phyloP scores from a whole-genome alignment of 37 sponge, comb jelly and placozoan species.

The Crambe crambe region DNA sequence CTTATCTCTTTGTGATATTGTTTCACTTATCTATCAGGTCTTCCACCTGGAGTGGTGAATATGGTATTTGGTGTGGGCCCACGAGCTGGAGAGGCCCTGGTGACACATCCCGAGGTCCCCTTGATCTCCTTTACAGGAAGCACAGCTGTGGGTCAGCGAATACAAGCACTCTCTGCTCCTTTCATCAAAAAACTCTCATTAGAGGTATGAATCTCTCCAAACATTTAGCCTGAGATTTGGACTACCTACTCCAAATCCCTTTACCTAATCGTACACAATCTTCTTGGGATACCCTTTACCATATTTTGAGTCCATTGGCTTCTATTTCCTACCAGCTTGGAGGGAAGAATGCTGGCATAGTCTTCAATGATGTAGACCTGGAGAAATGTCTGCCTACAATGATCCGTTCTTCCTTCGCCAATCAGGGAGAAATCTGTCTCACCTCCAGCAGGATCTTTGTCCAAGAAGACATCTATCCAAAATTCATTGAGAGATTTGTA shows the following conservation, averaged over 20 bases:
- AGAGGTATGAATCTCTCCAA: slow-evolving; percentile 48
- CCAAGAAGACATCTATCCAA: slow-evolving; percentile 72
- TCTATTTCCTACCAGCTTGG: slow-evolving; percentile 62
- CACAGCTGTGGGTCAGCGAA: slow-evolving; percentile 68
- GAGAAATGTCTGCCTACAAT: slow-evolving; percentile 84
- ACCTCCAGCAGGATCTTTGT: slow-evolving; percentile 89
- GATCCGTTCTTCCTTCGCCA: slow-evolving; percentile 78
- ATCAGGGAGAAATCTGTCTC: slow-evolving; percentile 94
- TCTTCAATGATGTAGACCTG: slow-evolving; percentile 81
- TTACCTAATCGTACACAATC: neutral
- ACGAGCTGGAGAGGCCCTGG: slow-evolving; percentile 77
- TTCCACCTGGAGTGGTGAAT: slow-evolving; percentile 92
- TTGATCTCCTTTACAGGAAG: slow-evolving; percentile 92
- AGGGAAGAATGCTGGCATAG: slow-evolving; percentile 90
- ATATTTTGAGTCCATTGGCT: neutral
- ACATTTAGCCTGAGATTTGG: neutral
- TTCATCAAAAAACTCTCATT: slow-evolving; percentile 81
- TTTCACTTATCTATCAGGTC: no score
- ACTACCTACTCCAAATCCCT: neutral
- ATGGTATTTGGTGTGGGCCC: slow-evolving; percentile 89
- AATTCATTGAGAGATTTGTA: slow-evolving; percentile 75
- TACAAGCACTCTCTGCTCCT: slow-evolving; percentile 59
- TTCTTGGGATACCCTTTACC: neutral
- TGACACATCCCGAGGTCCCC: slow-evolving; percentile 74
- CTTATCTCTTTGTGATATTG: no score